Base-by-base conservation (phyloP, 2,888 invertebrate genomes). In the Drosophila greeni region DNA sequence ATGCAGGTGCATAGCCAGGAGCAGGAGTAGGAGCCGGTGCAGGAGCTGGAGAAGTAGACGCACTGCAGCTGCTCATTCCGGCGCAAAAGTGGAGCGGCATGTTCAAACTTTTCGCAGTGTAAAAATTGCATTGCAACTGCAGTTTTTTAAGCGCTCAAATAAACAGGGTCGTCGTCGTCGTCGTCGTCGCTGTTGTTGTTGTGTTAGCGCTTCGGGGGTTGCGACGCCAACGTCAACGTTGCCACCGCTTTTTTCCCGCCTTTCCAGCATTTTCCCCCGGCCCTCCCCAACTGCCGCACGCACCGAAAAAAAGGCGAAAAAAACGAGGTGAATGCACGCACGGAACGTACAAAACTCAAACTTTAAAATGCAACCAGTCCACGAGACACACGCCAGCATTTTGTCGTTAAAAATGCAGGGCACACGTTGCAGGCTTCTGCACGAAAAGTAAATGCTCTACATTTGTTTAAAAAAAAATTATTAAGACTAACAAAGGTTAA, bases 241-340 rank as follows among this genome's bases (percentile, higher is more conserved):
- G 67, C 59, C 57, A 64, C 60, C 55, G 55, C 47, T 60, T 31
- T 31, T 31, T 31, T 29, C 45, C 62, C 71, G 60, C 60, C 61
- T 61, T 62, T 61, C 31, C 47, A 23, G 39, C 39, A 3, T 20
- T 40, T 40, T 24, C 16, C 37, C 24, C n/a, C n/a, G n/a, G 57
- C 70, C 72, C 69, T n/a, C 73, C 76, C 80, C 76, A 72, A 75
- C 47, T 61, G 76, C 73, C 71, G 71, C 81, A 81, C 82, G 82
- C 84, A 83, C 82, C 74, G 66, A 84, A 82, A 69, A 33, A 77
- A 76, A 70, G 79, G 77, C 78, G 74, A 76, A 81, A 79, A 37
- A 74, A 84, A 73, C 85, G 86, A 86, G 87, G 88, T 87, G 86
- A 88, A 88, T 85, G 88, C 80, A 87, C 87, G 78, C 84, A 75